Base-by-base conservation (phyloP, 2,888 invertebrate genomes). In the Phyllotreta cruciferae region DNA sequence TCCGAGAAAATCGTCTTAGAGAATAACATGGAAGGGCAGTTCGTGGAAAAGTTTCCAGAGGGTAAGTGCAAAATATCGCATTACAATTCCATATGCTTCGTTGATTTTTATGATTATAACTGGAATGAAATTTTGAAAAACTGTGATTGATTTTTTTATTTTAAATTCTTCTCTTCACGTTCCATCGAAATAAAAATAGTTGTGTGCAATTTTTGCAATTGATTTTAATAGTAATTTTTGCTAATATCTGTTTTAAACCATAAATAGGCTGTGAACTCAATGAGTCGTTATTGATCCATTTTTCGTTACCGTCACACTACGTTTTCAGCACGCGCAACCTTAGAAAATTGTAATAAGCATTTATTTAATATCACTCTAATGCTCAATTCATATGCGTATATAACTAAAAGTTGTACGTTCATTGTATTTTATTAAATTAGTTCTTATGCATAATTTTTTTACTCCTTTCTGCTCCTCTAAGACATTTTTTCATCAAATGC, bases 1-100 rank as follows among this genome's bases (percentile, higher is more conserved):
- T 54, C 9, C 50, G 11, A 44, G 62, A 62, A 62, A 57, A 47
- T 41, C 34, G 39, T 14, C 39, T 53, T 63, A 56, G 45, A 58
- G 54, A 52, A n/a, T n/a, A n/a, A 50, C 44, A 57, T 57, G 62
- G 24, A 44, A 45, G 42, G 38, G 45, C 54, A 63, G 63, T 63
- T 11, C 49, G 10, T 37, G 13, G 6, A n/a, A 35, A 34, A 54
- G 41, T 45, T 57, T 42, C 35, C 34, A 7, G 47, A 13, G 39
- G 58, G 63, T 63, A 41, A 63, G 63, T 63, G 13, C 35, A 52
- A 3, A 49, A 41, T 37, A 36, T 8, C 11, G 13, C 45, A 13
- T 45, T 45, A 45, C 4, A 24, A 24, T 24, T 4, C 2, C 24
- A 24, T 24, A 24, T 24, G 24, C 24, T 24, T 24, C 24, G 24